A percentile compares a stretch with the other conserved stretches of the same genome.
These are phyloP conservation scores for Panorpa germanica DNA, from an alignment of 2,888 invertebrate species.

Conservation along the genomic window DNA sequence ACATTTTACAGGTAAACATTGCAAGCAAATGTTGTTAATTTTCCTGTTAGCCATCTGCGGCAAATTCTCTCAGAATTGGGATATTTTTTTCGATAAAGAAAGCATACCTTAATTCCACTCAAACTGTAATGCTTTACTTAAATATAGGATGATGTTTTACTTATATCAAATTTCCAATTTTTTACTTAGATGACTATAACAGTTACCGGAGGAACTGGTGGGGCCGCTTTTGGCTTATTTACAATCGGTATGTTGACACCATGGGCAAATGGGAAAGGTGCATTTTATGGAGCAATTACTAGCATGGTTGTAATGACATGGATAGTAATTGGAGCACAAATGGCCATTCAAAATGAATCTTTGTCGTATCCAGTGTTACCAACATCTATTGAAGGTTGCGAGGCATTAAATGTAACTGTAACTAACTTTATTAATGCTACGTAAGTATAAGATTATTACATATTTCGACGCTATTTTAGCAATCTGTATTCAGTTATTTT, in stretches of 20 bases:
- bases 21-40: too few species aligned
- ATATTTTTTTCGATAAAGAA: too few species aligned
- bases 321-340: slow-evolving; percentile 19
- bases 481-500: too few species aligned
- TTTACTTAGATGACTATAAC: slow-evolving; percentile 28
- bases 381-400: slow-evolving; percentile 18
- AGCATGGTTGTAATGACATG: slow-evolving; percentile 18
- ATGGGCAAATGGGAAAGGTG: slow-evolving; percentile 35
- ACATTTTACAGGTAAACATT: slow-evolving; percentile 25
- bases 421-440: too few species aligned
- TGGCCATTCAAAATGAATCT: slow-evolving; percentile 16
- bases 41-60: too few species aligned
- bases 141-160: too few species aligned
- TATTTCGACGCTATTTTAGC: too few species aligned
- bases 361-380: slow-evolving; percentile 18
- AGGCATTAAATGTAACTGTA: too few species aligned
- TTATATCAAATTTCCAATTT: slow-evolving; percentile 27
- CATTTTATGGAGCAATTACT: slow-evolving; percentile 17
- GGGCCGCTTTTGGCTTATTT: slow-evolving; percentile 44
- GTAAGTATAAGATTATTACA: too few species aligned
- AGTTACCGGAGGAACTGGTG: slow-evolving; percentile 29
- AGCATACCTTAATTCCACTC: too few species aligned
- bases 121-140: too few species aligned
- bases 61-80: too few species aligned
- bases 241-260: slow-evolving; percentile 47